Evolutionary conservation across 2,113 vertebrate species (phyloP).

Genomic region (Mystacornis crossleyi): DNA sequence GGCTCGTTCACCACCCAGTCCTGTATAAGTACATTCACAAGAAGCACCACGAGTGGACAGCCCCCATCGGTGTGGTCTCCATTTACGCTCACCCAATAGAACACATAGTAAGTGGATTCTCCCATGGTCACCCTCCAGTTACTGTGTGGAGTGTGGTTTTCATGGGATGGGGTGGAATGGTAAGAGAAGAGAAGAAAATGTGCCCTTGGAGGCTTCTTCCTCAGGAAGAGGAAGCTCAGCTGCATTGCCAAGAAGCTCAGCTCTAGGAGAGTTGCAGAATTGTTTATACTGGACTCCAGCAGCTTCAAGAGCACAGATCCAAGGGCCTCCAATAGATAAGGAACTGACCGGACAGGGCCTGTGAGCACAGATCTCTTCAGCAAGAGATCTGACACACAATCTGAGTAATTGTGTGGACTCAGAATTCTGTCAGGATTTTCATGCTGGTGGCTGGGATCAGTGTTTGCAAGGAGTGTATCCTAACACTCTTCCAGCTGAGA

Average conservation of each 20-base stretch:
- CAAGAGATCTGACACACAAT: neutral
- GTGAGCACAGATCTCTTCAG: neutral
- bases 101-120: conserved; percentile 80
- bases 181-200: neutral
- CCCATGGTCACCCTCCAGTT: neutral
- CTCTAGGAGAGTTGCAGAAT: neutral
- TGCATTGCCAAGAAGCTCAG: neutral
- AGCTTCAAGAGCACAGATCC: neutral
- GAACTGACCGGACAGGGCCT: neutral
- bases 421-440: neutral
- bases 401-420: neutral
- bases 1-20: conserved; percentile 86
- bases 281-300: neutral
- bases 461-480: neutral
- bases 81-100: conserved; percentile 91
- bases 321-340: neutral
- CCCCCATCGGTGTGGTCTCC: conserved; percentile 84
- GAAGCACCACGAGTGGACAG: conserved; percentile 96
- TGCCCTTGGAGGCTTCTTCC: neutral
- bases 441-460: neutral
- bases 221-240: neutral
- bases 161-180: neutral
- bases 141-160: neutral
- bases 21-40: conserved; percentile 91
- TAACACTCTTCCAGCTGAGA: neutral